These are phyloP conservation scores for Pempheris klunzingeri DNA, from an alignment of 2,797 vertebrate species.

Conservation along the genomic window DNA sequence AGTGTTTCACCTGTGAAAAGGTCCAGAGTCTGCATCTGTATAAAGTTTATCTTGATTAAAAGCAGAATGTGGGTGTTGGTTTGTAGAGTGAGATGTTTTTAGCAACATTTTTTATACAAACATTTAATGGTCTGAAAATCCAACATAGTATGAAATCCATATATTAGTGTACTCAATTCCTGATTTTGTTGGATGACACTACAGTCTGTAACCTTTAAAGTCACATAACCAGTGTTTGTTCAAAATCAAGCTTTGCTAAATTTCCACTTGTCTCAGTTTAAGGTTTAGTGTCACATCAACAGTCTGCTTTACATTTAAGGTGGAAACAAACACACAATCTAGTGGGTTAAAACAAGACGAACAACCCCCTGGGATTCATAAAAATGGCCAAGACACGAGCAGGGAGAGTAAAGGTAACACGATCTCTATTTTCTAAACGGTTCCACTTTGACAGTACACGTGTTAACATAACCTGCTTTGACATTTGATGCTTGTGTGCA, in stretches of 20 bases:
- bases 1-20: not conserved
- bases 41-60: not conserved
- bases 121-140: not conserved
- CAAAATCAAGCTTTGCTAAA: constrained; percentile 4
- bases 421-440: constrained; percentile 19
- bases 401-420: constrained; percentile 74
- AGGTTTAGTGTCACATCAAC: constrained; percentile 9
- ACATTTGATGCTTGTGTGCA: constrained; percentile 49
- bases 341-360: constrained; percentile 66
- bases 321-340: constrained; percentile 71
- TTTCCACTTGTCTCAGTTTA: not conserved
- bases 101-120: not conserved
- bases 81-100: no score
- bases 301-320: constrained; percentile 50
- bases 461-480: constrained; percentile 24
- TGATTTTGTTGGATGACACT: not conserved
- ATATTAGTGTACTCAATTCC: not conserved
- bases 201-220: not conserved
- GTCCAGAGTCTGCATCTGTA: not conserved
- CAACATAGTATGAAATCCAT: not conserved
- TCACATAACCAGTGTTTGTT: not conserved
- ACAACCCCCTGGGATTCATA: constrained; percentile 35
- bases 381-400: constrained; percentile 53
- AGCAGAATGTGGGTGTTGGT: not conserved
- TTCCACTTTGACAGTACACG: not conserved